Evolutionary conservation across 2,888 invertebrate genomes (phyloP).

Genomic region (Meta bourneti): DNA sequence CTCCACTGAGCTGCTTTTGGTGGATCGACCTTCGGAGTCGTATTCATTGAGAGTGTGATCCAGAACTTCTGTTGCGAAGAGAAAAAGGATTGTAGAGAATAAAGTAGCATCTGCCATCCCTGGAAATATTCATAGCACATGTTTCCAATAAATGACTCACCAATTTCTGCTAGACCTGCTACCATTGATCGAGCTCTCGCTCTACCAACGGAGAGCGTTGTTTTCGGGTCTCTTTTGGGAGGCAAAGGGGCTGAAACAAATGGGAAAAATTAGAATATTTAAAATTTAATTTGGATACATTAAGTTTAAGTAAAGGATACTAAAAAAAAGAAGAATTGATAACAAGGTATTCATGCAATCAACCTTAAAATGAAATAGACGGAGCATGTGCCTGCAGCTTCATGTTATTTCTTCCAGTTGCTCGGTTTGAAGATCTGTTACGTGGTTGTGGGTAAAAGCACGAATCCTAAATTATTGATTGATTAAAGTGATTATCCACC

Average conservation of each 20-base stretch:
- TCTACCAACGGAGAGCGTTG: constrained; percentile 94
- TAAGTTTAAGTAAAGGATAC: neutral
- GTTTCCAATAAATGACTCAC: constrained; percentile 77
- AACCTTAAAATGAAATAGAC: no score
- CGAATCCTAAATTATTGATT: no score
- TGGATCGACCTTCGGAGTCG: constrained; percentile 78
- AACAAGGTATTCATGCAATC: no score
- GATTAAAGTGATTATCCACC: no score
- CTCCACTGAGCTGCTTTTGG: constrained; percentile 78
- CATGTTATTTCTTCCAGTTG: no score
- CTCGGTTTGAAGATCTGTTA: no score
- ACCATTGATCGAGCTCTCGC: constrained; percentile 96
- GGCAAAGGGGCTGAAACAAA: constrained; percentile 90
- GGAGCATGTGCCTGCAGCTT: no score
- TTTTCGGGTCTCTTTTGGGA: constrained; percentile 95
- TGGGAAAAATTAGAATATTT: neutral
- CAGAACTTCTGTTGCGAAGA: constrained; percentile 58
- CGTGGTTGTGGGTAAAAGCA: no score
- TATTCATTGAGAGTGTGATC: constrained; percentile 80
- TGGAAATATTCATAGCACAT: neutral
- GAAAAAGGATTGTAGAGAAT: neutral
- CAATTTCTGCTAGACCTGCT: constrained; percentile 85
- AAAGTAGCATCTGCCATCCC: neutral
- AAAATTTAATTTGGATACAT: no score
- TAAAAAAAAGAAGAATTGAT: neutral